These are phyloP conservation scores for Pygmarrhopalites habei DNA, from an alignment of 1,140 invertebrate species.

Conservation along the genomic window DNA sequence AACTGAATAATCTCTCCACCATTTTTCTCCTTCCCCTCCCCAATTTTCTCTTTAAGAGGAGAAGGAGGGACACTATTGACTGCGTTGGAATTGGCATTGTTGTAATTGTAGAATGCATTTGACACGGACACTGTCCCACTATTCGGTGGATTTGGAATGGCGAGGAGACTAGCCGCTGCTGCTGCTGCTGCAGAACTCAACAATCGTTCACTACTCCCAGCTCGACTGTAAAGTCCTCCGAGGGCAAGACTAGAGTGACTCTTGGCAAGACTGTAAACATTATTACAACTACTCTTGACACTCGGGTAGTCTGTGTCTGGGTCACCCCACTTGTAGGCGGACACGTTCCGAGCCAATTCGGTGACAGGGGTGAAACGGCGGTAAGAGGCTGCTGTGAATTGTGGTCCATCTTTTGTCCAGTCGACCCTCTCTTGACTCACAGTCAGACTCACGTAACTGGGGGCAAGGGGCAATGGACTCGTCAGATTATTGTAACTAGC, in stretches of 20 bases:
- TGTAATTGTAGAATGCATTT: too few species aligned
- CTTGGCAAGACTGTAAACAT: background rate
- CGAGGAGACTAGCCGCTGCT: background rate
- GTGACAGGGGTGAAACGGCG: slow-evolving; percentile 23
- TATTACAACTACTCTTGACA: background rate
- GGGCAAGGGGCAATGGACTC: background rate
- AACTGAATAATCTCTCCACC: background rate
- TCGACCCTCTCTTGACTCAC: background rate
- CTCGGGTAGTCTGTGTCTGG: background rate
- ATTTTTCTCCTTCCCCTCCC: too few species aligned
- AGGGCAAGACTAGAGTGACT: slow-evolving; percentile 2
- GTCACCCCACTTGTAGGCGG: slow-evolving; percentile 31
- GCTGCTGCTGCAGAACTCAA: background rate
- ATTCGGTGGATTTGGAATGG: background rate
- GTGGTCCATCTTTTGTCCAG: background rate
- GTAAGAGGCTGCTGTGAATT: background rate
- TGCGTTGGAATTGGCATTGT: too few species aligned
- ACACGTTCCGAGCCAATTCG: slow-evolving; percentile 32
- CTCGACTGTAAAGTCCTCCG: background rate
- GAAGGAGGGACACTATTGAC: too few species aligned
- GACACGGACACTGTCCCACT: too few species aligned
- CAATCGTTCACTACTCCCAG: background rate
- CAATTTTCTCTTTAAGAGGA: too few species aligned
- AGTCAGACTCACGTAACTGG: background rate
- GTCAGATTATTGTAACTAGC: background rate